Evolutionary conservation across 2,888 invertebrate species (phyloP).

Genomic region (Unio pictorum): DNA sequence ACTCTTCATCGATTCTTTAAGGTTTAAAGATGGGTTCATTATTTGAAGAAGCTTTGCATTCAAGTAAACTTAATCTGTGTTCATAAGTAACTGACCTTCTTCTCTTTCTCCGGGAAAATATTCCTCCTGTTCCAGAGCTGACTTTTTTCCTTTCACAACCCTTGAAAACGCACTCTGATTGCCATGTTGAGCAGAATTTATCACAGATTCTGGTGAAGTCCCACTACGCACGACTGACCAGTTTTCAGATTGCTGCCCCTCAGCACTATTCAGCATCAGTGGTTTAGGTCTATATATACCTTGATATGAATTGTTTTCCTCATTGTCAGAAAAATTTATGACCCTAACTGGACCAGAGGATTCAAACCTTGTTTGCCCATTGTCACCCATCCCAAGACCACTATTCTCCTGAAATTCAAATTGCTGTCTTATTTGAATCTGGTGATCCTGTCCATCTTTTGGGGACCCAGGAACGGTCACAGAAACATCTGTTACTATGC

Average conservation of each 20-base stretch:
- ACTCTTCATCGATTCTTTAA: no score
- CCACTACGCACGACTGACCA: constrained; percentile 3
- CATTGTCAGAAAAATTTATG: constrained; percentile 26
- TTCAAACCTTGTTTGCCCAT: constrained; percentile 31
- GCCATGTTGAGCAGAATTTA: constrained; percentile 3
- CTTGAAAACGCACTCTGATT: constrained; percentile 38
- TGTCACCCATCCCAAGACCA: constrained; percentile 6
- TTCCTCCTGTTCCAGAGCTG: constrained; percentile 16
- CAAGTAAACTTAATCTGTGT: no score
- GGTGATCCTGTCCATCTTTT: constrained; percentile 2
- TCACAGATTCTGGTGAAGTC: constrained; percentile 10
- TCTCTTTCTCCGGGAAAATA: constrained; percentile 40
- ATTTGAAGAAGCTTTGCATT: no score
- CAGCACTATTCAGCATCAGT: constrained; percentile 27
- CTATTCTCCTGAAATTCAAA: constrained; percentile 26
- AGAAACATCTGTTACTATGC: constrained; percentile 27
- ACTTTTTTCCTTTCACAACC: constrained; percentile 23
- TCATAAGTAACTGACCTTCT: constrained; percentile 24
- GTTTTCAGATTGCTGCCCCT: constrained; percentile 15
- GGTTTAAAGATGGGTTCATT: no score
- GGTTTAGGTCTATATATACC: constrained; percentile 38
- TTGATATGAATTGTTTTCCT: constrained; percentile 23
- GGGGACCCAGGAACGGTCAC: constrained; percentile 18
- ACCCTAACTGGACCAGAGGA: constrained; percentile 33
- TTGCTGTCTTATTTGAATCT: constrained; percentile 30